Percentiles rank a stretch among this genome's conserved stretches.
phyloP scores from a whole-genome alignment of 30 jellyfish, hydroid and myxozoan genomes.

The Pseudorhiza aurosa region DNA sequence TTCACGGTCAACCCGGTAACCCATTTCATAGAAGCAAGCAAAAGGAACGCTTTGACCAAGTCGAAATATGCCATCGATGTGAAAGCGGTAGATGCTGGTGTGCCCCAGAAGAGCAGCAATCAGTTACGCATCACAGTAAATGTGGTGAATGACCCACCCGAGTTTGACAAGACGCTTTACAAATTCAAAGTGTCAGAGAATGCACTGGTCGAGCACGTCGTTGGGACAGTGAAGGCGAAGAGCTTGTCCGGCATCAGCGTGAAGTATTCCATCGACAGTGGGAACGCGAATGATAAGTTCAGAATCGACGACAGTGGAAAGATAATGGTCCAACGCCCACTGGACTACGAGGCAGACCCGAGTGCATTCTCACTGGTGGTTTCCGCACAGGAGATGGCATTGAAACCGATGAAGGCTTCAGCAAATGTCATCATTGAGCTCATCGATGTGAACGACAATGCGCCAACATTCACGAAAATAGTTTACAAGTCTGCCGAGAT shows the following conservation, averaged over 20 bases:
- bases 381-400: constrained; percentile 79
- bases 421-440: constrained; percentile 78
- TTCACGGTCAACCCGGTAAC: constrained; percentile 93
- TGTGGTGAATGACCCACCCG: constrained; percentile 94
- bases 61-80: constrained; percentile 81
- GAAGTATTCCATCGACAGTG: constrained; percentile 66
- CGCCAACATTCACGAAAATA: constrained; percentile 75
- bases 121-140: constrained; percentile 42
- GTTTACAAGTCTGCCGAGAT: constrained; percentile 70
- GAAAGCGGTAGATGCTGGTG: constrained; percentile 84
- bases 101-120: constrained; percentile 76
- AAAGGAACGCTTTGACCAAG: constrained; percentile 48
- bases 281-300: constrained; percentile 84
- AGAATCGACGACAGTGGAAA: constrained; percentile 77
- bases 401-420: constrained; percentile 63
- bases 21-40: constrained; percentile 70
- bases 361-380: constrained; percentile 70
- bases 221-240: constrained; percentile 79
- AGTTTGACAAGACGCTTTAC: constrained; percentile 58
- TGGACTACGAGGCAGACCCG: constrained; percentile 82
- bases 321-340: constrained; percentile 78
- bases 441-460: constrained; percentile 79
- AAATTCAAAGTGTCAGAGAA: constrained; percentile 86
- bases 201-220: constrained; percentile 65
- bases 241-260: constrained; percentile 95